Conservation (phyloP, 2,113 vertebrate genomes). For the Mirounga angustirostris region DNA sequence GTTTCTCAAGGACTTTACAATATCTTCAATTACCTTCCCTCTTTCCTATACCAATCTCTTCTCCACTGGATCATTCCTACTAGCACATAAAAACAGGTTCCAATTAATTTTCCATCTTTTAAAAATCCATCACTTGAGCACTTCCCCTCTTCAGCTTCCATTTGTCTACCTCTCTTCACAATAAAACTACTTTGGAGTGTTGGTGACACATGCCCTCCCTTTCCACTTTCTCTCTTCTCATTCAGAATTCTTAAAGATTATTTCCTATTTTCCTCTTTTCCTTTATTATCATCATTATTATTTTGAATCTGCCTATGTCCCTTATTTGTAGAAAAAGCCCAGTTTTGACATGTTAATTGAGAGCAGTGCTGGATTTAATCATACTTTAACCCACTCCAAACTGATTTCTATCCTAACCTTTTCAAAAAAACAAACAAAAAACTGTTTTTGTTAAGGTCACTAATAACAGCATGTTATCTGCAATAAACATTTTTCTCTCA, state of each 20-base stretch:
- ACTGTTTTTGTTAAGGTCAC: neutral
- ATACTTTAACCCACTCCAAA: slow-evolving; percentile 6
- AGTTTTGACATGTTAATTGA: neutral
- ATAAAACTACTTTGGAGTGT: neutral
- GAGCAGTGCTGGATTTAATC: neutral
- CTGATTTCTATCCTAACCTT: slow-evolving; percentile 9
- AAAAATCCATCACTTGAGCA: neutral
- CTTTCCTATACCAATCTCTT: neutral
- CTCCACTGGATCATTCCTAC: neutral
- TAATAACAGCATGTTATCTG: neutral
- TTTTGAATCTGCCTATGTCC: neutral
- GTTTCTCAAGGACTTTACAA: neutral
- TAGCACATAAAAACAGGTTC: neutral
- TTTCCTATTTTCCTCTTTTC: neutral
- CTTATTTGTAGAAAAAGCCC: neutral
- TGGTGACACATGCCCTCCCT: neutral
- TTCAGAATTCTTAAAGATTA: slow-evolving; percentile 31
- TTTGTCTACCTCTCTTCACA: neutral
- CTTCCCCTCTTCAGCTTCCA: neutral
- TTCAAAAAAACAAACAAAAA: neutral
- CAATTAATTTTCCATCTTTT: neutral
- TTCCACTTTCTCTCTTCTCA: neutral
- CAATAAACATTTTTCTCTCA: slow-evolving; percentile 37
- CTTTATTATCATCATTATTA: neutral
- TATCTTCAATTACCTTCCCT: slow-evolving; percentile 23